These are phyloP conservation scores for Liposcelis brunnea DNA, from an alignment of 2,888 invertebrate species.

Conservation along the genomic window DNA sequence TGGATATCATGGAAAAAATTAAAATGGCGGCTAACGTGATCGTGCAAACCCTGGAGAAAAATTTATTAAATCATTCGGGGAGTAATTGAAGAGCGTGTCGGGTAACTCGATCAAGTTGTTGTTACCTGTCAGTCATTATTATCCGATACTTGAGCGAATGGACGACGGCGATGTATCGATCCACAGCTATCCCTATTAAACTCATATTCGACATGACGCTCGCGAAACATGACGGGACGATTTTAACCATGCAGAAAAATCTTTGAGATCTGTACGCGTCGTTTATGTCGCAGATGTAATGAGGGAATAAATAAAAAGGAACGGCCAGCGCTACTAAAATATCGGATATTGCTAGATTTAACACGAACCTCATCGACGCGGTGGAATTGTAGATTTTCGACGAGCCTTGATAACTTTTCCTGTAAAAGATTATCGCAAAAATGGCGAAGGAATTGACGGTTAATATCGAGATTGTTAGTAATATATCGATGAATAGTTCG, in stretches of 20 bases:
- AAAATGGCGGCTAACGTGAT: slow-evolving; percentile 7
- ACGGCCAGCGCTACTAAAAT: slow-evolving; percentile 12
- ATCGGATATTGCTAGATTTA: slow-evolving; percentile 13
- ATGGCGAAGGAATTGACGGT: not conserved
- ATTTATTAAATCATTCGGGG: not conserved
- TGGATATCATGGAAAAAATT: slow-evolving; percentile 9
- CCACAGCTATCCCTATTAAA: slow-evolving; percentile 11
- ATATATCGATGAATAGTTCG: not conserved
- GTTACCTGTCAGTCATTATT: slow-evolving; percentile 10
- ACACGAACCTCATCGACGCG: slow-evolving; percentile 11
- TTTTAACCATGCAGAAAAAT: slow-evolving; percentile 11
- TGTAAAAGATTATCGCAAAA: not conserved
- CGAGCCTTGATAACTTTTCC: not conserved
- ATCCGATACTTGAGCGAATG: slow-evolving; percentile 10
- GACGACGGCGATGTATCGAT: slow-evolving; percentile 11
- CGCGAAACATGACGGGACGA: slow-evolving; percentile 10
- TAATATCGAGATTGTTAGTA: too few relatives aligned
- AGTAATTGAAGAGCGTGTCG: not conserved
- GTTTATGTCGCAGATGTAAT: slow-evolving; percentile 13
- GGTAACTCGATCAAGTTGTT: not conserved
- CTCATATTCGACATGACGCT: slow-evolving; percentile 10
- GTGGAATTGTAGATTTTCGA: slow-evolving; percentile 1
- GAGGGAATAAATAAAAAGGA: slow-evolving; percentile 12
- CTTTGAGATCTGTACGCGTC: not conserved
- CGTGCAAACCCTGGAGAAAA: slow-evolving; percentile 10